phyloP scores from a whole-genome alignment of 2,797 vertebrate species.

The Rhabdophis nuchalis region DNA sequence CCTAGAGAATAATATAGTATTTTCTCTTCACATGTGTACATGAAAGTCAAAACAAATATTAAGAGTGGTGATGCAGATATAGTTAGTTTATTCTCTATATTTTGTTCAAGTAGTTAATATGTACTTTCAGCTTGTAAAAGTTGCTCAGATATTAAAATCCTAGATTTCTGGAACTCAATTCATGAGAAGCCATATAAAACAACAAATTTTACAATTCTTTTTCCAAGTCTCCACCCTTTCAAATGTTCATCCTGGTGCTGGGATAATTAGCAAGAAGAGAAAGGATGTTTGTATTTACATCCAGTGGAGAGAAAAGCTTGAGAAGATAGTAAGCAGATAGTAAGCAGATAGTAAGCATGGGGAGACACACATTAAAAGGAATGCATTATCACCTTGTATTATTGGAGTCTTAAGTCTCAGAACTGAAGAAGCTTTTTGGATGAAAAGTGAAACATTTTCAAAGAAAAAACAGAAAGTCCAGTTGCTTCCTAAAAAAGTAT shows the following conservation, averaged over 20 bases:
- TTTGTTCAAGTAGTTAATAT: not conserved
- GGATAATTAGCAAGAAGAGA: not conserved
- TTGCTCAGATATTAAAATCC: not conserved
- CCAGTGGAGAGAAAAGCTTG: not conserved
- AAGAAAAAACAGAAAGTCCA: not conserved
- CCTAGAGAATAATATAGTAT: not conserved
- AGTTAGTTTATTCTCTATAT: not conserved
- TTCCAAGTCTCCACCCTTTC: not conserved
- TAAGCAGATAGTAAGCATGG: not conserved
- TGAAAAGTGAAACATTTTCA: not conserved
- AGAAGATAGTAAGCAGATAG: not conserved
- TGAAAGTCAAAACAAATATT: not conserved
- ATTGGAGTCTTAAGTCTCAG: not conserved
- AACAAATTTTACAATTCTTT: not conserved
- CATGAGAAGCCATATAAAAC: not conserved
- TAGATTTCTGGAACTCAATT: not conserved
- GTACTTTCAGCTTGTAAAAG: not conserved
- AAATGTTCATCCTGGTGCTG: not conserved
- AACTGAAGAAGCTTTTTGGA: not conserved
- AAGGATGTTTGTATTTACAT: not conserved
- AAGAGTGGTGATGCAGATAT: not conserved
- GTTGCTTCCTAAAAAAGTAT: not conserved
- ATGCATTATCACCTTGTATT: not conserved
- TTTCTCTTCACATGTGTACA: not conserved
- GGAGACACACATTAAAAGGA: not conserved